Conservation (phyloP, 2,797 vertebrate genomes). For the Petrocephalus sullivani region DNA sequence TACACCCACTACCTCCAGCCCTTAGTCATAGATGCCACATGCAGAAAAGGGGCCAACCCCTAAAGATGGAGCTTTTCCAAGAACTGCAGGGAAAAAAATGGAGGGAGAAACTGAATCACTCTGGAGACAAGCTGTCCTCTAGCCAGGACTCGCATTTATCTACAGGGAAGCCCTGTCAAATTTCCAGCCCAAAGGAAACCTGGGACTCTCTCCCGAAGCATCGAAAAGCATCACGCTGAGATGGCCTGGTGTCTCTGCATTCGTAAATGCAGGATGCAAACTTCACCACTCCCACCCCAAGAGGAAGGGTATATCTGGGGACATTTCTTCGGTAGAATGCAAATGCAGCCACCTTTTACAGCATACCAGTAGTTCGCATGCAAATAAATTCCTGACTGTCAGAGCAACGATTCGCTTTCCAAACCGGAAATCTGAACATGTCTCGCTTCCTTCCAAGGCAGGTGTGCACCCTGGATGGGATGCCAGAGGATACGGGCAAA, state of each 20-base stretch:
- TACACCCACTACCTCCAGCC: constrained; percentile 14
- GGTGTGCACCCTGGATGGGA: background rate
- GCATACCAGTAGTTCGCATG: background rate
- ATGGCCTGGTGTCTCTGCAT: background rate
- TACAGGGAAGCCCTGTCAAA: background rate
- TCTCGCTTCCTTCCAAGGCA: background rate
- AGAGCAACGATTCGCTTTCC: background rate
- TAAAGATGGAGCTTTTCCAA: constrained; percentile 12
- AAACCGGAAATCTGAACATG: background rate
- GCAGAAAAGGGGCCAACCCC: background rate
- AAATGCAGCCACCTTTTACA: background rate
- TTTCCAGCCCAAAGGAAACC: background rate
- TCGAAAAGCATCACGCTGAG: background rate
- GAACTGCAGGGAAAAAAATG: background rate
- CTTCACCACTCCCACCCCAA: background rate
- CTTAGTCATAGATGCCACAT: constrained; percentile 26
- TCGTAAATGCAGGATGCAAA: background rate
- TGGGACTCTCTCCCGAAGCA: background rate
- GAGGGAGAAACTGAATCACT: constrained; percentile 23
- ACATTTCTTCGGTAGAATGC: background rate
- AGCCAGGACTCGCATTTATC: background rate
- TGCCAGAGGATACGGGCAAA: background rate
- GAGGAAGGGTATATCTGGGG: background rate
- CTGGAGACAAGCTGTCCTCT: background rate
- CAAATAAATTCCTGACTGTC: background rate